These are phyloP conservation scores for Tricholauxania praeusta DNA, from an alignment of 2,888 invertebrate genomes.

Conservation along the genomic window DNA sequence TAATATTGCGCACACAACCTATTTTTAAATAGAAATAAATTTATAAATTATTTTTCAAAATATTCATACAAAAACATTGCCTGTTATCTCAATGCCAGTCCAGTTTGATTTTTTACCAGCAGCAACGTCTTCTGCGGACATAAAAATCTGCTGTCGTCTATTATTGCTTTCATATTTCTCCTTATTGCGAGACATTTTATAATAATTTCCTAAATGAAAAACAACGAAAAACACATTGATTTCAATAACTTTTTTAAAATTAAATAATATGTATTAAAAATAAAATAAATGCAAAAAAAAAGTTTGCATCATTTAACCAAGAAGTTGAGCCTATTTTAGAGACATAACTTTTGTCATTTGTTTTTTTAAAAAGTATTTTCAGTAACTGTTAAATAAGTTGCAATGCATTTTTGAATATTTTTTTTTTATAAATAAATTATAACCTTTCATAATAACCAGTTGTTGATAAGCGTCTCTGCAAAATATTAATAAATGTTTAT, in stretches of 20 bases:
- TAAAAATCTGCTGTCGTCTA: slow-evolving; percentile 88
- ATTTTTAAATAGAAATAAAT: slow-evolving; percentile 53
- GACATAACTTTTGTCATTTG: slow-evolving; percentile 55
- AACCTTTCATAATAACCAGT: slow-evolving; percentile 69
- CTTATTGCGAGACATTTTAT: slow-evolving; percentile 81
- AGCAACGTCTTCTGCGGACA: slow-evolving; percentile 93
- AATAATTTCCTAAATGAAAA: slow-evolving; percentile 61
- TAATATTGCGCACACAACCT: slow-evolving; percentile 96
- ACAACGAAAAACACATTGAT: slow-evolving; percentile 5
- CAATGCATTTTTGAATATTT: slow-evolving; percentile 24
- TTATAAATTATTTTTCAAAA: neutral
- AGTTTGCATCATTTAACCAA: slow-evolving; percentile 9
- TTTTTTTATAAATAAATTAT: slow-evolving; percentile 61
- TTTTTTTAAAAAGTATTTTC: slow-evolving; percentile 21
- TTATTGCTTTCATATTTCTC: slow-evolving; percentile 89
- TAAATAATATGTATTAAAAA: no score
- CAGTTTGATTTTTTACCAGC: slow-evolving; percentile 93
- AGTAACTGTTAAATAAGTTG: slow-evolving; percentile 27
- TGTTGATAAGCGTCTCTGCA: slow-evolving; percentile 68
- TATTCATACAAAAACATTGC: slow-evolving; percentile 58
- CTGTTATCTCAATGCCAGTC: slow-evolving; percentile 91
- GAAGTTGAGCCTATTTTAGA: slow-evolving; percentile 60
- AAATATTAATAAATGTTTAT: slow-evolving; percentile 67
- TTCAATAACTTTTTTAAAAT: no score
- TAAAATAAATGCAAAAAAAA: neutral